These are phyloP conservation scores for Alloplasta piceator DNA, from an alignment of 2,888 invertebrate genomes.

Conservation along the genomic window DNA sequence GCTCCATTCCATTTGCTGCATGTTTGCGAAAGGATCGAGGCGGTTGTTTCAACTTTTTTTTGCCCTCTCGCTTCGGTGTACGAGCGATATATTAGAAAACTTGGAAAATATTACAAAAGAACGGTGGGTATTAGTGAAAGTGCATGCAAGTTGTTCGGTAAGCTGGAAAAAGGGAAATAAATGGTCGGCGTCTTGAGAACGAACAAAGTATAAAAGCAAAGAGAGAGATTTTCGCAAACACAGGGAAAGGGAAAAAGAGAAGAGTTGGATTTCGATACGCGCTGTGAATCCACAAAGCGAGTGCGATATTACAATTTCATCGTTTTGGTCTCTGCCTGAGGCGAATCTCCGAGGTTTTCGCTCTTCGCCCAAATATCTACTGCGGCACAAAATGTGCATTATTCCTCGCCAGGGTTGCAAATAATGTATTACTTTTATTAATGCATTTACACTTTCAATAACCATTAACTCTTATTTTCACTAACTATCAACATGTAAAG, in stretches of 20 bases:
- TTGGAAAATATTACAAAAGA: neutral
- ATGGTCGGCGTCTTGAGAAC: neutral
- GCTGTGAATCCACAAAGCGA: slow-evolving; percentile 47
- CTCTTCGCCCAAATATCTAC: slow-evolving; percentile 22
- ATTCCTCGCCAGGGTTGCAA: too few relatives aligned
- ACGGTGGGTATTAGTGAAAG: neutral
- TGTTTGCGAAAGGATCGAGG: neutral
- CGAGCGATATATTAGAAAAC: slow-evolving; percentile 25
- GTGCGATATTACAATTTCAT: slow-evolving; percentile 55
- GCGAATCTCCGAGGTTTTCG: slow-evolving; percentile 13
- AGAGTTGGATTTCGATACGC: slow-evolving; percentile 22
- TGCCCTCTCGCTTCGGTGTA: neutral
- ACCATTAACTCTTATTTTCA: too few relatives aligned
- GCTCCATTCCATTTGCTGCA: too few relatives aligned
- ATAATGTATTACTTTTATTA: too few relatives aligned
- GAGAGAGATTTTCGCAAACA: slow-evolving; percentile 4
- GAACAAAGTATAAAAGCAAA: neutral
- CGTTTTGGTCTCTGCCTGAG: slow-evolving; percentile 23
- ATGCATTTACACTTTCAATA: too few relatives aligned
- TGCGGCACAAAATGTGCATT: neutral
- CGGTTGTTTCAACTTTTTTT: slow-evolving; percentile 5
- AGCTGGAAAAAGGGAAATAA: neutral
- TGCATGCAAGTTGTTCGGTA: slow-evolving; percentile 18
- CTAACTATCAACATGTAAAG: too few relatives aligned
- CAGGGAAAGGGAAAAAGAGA: slow-evolving; percentile 2